Evolutionary conservation across 2,888 invertebrate species (phyloP).

Genomic region (Mythimna loreyi): DNA sequence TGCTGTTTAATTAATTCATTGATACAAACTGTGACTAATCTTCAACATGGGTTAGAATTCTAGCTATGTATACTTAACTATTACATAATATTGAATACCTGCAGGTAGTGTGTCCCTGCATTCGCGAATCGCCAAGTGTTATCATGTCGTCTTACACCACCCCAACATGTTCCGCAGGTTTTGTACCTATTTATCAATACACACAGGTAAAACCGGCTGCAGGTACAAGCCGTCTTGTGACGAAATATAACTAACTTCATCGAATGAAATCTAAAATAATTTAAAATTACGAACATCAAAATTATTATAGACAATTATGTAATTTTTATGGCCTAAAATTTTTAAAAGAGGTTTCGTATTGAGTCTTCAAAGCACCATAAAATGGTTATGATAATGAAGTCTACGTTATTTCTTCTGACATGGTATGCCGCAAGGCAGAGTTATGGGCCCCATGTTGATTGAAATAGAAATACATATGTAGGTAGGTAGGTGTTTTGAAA

Average conservation of each 20-base stretch:
- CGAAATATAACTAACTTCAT: constrained; percentile 48
- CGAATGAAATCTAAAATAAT: constrained; percentile 10
- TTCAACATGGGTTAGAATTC: constrained; percentile 5
- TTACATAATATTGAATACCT: too few species aligned
- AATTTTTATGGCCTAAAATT: background rate
- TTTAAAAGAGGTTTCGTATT: background rate
- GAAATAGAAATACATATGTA: background rate
- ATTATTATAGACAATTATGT: constrained; percentile 21
- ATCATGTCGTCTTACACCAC: constrained; percentile 45
- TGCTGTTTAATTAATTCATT: constrained; percentile 19
- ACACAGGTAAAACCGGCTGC: constrained; percentile 50
- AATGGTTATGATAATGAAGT: constrained; percentile 9
- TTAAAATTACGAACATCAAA: constrained; percentile 12
- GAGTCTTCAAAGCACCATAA: constrained; percentile 8
- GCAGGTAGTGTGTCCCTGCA: background rate
- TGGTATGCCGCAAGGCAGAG: constrained; percentile 4
- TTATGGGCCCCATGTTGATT: constrained; percentile 6
- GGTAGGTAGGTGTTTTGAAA: background rate
- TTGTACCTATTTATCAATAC: constrained; percentile 50
- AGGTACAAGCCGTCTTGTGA: constrained; percentile 37
- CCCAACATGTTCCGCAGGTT: constrained; percentile 59
- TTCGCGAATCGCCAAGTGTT: constrained; percentile 44
- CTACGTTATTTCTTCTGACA: background rate
- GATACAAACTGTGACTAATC: constrained; percentile 15
- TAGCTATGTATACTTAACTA: background rate